Percentiles rank a stretch among this genome's conserved stretches.
Evolutionary conservation across 1,140 invertebrate species (phyloP).

Genomic region (Euwallacea similis): DNA sequence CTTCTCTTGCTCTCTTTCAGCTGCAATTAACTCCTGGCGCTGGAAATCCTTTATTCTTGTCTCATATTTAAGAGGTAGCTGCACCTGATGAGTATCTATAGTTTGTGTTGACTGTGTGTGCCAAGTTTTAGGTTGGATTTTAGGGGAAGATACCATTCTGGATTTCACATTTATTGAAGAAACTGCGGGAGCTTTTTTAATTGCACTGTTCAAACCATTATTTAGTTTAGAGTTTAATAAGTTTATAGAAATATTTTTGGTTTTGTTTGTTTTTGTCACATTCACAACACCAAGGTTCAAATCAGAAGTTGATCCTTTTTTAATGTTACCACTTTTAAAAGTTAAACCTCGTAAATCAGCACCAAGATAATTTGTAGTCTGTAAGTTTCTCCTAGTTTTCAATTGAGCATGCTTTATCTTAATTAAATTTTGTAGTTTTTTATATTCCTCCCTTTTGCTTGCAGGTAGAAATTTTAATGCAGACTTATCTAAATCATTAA

Average conservation of each 20-base stretch:
- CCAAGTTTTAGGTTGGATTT: too few relatives aligned
- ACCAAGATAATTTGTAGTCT: too few relatives aligned
- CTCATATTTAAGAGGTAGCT: conserved; percentile 20
- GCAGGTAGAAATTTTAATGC: conserved; percentile 49
- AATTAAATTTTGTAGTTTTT: conserved; percentile 45
- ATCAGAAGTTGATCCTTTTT: too few relatives aligned
- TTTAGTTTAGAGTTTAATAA: not conserved
- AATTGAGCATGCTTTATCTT: conserved; percentile 40
- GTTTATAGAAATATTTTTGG: not conserved
- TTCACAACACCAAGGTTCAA: too few relatives aligned
- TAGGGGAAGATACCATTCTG: too few relatives aligned
- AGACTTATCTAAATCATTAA: conserved; percentile 43
- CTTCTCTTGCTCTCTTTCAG: conserved; percentile 14
- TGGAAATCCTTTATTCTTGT: conserved; percentile 14
- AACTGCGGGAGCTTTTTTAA: not conserved
- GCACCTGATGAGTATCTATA: not conserved
- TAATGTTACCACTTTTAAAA: too few relatives aligned
- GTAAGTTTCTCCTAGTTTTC: too few relatives aligned
- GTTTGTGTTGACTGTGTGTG: conserved; percentile 17
- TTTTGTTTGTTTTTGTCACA: too few relatives aligned
- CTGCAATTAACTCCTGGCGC: not conserved
- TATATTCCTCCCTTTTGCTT: conserved; percentile 51
- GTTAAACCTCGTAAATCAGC: too few relatives aligned
- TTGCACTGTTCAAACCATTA: not conserved
- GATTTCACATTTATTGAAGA: not conserved